Evolutionary conservation across 2,797 vertebrate genomes (phyloP), one percentile per base, ranked within the genome.

Genomic region (Falco berigora): DNA sequence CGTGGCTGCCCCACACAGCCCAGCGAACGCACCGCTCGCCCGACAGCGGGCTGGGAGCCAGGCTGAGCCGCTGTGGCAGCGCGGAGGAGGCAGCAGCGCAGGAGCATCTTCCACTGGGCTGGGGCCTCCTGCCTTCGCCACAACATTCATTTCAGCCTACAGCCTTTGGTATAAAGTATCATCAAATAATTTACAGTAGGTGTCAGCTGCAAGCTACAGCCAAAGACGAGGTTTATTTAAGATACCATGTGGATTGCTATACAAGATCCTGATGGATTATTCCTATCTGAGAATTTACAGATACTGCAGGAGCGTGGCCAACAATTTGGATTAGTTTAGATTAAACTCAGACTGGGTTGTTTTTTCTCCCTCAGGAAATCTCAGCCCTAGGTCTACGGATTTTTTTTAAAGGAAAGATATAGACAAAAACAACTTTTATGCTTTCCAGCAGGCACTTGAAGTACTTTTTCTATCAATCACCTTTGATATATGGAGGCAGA

Each of bases 401-500:
- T 77, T 76, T 83, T 94, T 92, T 88, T 47, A 52, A 82, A 77
- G 68, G 72, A 52, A 85, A 92, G 49, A 82, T 40, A n/a, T 7
- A 90, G 86, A 78, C 72, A 93, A 89, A 93, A 93, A 40, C 83
- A 89, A 93, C 72, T 92, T 95, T n/a, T 93, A 81, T 5, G 3
- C 73, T 95, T 97, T 97, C 53, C 90, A 90, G 90, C 92, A 92
- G 84, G 56, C 46, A 93, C 92, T 83, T 90, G 77, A 87, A 95
- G 93, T 94, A 92, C 56, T 96, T 96, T 95, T 96, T 74, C 85
- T 86, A 97, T 98, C 97, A 97, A 59, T 98, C 97, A 97, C 82
- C 89, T 83, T 89, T 96, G 95, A 94, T 96, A 88, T 79, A 97
- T 69, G 50, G 72, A 95, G 95, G 95, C 92, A 97, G 94, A 97